Evolutionary conservation across 23 tunicate species (phyloP).

Genomic region (Ascidia mentula): DNA sequence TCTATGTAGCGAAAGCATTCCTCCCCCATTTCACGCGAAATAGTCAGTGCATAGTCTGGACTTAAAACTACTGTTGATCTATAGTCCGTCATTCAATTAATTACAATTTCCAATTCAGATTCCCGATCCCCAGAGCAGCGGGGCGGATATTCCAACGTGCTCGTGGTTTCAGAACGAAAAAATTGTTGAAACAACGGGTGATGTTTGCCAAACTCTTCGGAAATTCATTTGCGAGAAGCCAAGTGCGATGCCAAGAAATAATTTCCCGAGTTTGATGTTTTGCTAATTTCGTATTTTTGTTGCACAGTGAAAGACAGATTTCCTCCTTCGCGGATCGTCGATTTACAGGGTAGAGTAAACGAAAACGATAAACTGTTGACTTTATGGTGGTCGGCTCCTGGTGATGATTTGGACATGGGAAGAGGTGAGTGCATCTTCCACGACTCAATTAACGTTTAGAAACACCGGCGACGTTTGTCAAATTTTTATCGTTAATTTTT

Average conservation of each 20-base stretch:
- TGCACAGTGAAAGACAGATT: slow-evolving; percentile 57
- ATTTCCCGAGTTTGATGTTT: not conserved
- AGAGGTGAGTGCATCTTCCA: slow-evolving; percentile 33
- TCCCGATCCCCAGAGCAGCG: slow-evolving; percentile 40
- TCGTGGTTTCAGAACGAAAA: slow-evolving; percentile 71
- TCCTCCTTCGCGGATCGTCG: slow-evolving; percentile 74
- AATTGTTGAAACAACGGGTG: slow-evolving; percentile 55
- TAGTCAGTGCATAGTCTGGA: too few relatives aligned
- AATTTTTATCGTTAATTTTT: too few relatives aligned
- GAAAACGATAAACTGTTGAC: slow-evolving; percentile 20
- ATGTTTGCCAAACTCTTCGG: slow-evolving; percentile 30
- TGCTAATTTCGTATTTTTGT: too few relatives aligned
- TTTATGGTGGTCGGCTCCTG: slow-evolving; percentile 79
- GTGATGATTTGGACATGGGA: slow-evolving; percentile 63
- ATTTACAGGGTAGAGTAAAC: slow-evolving; percentile 27
- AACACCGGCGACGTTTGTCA: too few relatives aligned
- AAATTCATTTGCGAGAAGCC: slow-evolving; percentile 67
- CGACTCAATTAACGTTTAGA: not conserved
- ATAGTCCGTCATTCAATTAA: too few relatives aligned
- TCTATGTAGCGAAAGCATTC: too few relatives aligned
- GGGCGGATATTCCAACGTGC: slow-evolving; percentile 45
- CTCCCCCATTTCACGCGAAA: too few relatives aligned
- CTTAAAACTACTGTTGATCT: too few relatives aligned
- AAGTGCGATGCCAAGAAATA: slow-evolving; percentile 25
- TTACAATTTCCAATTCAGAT: slow-evolving; percentile 15